phyloP scores from a whole-genome alignment of 2,113 vertebrate genomes.

The Sinocyclocheilus anophthalmus region DNA sequence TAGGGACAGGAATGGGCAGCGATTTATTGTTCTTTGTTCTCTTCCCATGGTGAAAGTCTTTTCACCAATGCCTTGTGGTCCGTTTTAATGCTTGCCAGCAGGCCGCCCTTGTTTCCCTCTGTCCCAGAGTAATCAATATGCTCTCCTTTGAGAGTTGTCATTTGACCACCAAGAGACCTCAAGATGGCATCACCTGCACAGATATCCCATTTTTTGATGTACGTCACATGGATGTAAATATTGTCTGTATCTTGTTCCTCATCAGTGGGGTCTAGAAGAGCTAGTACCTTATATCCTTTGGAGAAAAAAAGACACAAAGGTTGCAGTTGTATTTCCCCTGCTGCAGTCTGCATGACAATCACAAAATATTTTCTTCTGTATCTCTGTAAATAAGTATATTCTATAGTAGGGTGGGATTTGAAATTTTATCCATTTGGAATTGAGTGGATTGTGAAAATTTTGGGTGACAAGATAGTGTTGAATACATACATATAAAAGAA shows the following conservation, averaged over 20 bases:
- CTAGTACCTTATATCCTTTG: constrained; percentile 93
- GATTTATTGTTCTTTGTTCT: constrained; percentile 71
- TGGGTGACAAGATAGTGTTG: too few species aligned
- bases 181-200: constrained; percentile 93
- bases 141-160: constrained; percentile 92
- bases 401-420: too few species aligned
- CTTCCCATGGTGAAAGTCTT: constrained; percentile 80
- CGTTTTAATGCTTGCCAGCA: constrained; percentile 86
- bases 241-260: constrained; percentile 85
- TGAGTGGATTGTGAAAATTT: too few species aligned
- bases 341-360: background rate
- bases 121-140: constrained; percentile 86
- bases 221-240: constrained; percentile 90
- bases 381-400: too few species aligned
- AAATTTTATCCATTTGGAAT: too few species aligned
- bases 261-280: constrained; percentile 84
- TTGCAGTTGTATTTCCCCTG: background rate
- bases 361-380: too few species aligned
- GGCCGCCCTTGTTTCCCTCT: constrained; percentile 84
- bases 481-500: too few species aligned
- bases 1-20: background rate
- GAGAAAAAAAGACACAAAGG: background rate
- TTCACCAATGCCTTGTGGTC: constrained; percentile 86
- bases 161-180: constrained; percentile 86
- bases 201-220: constrained; percentile 98